Percentiles rank a stretch among this genome's conserved stretches.
Evolutionary conservation across 2,797 vertebrate species (phyloP).

Genomic region (Scleropages formosus): DNA sequence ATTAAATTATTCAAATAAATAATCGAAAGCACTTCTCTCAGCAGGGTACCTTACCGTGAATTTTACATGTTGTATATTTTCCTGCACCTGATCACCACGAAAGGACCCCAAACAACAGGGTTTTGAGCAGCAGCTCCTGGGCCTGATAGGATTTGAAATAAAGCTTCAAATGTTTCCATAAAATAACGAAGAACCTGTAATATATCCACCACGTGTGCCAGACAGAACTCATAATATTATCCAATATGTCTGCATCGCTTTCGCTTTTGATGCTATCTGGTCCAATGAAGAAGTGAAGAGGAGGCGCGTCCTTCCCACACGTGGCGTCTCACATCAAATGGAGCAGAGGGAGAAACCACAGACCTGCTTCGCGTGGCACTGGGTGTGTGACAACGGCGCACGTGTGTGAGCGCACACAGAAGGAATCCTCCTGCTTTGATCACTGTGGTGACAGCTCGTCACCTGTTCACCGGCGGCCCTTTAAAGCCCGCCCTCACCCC

Average conservation of each 20-base stretch:
- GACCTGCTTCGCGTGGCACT: not conserved
- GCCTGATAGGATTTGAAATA: not conserved
- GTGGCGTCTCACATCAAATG: constrained; percentile 16
- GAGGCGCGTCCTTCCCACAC: not conserved
- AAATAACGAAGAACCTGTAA: not conserved
- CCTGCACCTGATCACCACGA: not conserved
- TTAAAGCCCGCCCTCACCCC: not conserved
- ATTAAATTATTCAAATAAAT: constrained; percentile 15
- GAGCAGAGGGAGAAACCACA: not conserved
- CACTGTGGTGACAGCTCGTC: constrained; percentile 30
- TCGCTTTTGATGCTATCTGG: not conserved
- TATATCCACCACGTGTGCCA: not conserved
- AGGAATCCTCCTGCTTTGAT: constrained; percentile 34
- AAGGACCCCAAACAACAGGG: constrained; percentile 13
- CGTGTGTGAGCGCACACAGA: constrained; percentile 4
- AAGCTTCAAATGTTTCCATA: not conserved
- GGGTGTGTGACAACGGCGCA: not conserved
- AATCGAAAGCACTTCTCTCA: constrained; percentile 15
- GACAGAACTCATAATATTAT: not conserved
- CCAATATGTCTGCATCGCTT: not conserved
- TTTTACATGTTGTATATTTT: not conserved
- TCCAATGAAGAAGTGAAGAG: not conserved
- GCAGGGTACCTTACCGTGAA: not conserved
- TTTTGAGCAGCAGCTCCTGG: too few relatives aligned
- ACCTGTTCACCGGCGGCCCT: constrained; percentile 19